Evolutionary conservation across 2,113 vertebrate genomes (phyloP).

Genomic region (Apaloderma vittatum): DNA sequence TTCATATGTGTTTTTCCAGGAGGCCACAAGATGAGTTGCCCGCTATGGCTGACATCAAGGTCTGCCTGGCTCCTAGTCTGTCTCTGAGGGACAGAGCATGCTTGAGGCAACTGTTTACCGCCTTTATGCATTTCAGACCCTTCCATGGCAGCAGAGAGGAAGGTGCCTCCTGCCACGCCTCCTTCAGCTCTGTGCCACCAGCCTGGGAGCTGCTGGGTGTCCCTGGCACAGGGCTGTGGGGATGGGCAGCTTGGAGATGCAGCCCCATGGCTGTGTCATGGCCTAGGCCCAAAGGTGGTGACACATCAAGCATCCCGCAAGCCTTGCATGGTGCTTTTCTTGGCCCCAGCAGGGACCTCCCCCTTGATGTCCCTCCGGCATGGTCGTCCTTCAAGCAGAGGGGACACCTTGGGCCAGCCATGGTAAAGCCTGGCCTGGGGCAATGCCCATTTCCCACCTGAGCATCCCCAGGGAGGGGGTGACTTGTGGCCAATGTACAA

Average conservation of each 20-base stretch:
- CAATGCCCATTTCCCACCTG: neutral
- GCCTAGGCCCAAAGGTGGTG: accelerated
- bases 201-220: neutral
- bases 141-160: neutral
- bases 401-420: neutral
- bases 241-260: neutral
- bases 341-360: neutral
- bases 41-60: neutral
- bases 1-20: neutral
- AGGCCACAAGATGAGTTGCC: neutral
- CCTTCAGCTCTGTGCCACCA: neutral
- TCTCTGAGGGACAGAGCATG: neutral
- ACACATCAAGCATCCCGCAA: accelerated
- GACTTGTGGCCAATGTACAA: neutral
- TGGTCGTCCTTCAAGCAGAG: neutral
- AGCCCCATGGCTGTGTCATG: neutral
- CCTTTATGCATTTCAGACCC: neutral
- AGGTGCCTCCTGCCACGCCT: neutral
- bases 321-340: neutral
- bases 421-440: neutral
- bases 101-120: neutral
- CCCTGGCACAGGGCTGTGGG: neutral
- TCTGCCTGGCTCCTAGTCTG: neutral
- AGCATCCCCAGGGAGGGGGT: neutral
- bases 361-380: neutral